Evolutionary conservation across 92 coral and sea anemone genomes (phyloP), one percentile per base, ranked within the genome.

Genomic region (Zoanthus sansibaricus): DNA sequence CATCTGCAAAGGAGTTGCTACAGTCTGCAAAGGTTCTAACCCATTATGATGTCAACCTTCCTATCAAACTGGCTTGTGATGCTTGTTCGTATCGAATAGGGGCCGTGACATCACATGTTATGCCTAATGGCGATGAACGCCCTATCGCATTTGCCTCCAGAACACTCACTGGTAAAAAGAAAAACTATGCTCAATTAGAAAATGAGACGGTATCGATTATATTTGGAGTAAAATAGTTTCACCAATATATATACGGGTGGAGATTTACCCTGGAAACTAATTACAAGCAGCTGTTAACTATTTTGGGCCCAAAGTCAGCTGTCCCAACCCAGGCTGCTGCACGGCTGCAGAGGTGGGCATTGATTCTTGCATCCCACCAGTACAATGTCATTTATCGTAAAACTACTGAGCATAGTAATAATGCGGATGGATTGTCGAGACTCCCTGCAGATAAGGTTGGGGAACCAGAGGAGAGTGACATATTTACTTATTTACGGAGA

Each of bases 161-260:
- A 82, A 45, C 76, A 66, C n/a, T 56, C 1, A 82, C 77, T 44
- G 54, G 72, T 25, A 72, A 32, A 20, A 56, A 82, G 51, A 82
- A 9, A 8, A 56, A 82, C 64, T 72, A 31, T 25, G 49, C 51
- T 0, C 76, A 72, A 16, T 45, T 69, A 21, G 87, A 83, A 30
- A 64, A 82, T 33, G 87, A 83, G 47, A 62, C 79, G 0, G 13
- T 70, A 48, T 52, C 68, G 14, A 83, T 83, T 1, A 71, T 49
- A 1, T 83, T 71, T 70, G 78, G 48, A 8, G 76, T 71, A 10
- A 5, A 51, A 7, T 48, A 82, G 64, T 82, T 82, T 11, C 87
- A 82, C 54, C 76, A 67, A 69, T 83, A 68, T 12, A 7, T 68
- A 42, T 83, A 83, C 71, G 87, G 87, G 14, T 69, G 44, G 15